Percentiles rank a stretch among this genome's conserved stretches.
phyloP scores from a whole-genome alignment of 2,888 invertebrate genomes.

The Heliconius ethilla region DNA sequence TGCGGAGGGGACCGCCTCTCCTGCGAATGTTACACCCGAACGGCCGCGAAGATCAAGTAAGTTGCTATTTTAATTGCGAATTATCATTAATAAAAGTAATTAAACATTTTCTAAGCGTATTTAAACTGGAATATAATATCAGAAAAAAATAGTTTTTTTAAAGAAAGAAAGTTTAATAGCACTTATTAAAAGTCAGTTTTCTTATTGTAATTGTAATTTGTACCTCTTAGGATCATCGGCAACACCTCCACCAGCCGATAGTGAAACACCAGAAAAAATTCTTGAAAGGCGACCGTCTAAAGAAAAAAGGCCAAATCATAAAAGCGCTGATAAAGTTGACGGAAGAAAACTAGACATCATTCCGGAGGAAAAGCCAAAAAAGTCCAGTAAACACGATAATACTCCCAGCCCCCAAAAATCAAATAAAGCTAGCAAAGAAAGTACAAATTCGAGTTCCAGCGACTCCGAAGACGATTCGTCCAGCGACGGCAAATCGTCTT shows the following conservation, averaged over 20 bases:
- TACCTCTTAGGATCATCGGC: constrained; percentile 65
- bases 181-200: too few species aligned
- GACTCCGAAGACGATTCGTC: constrained; percentile 69
- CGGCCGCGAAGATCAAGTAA: constrained; percentile 47
- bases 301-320: constrained; percentile 66
- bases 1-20: constrained; percentile 54
- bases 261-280: constrained; percentile 68
- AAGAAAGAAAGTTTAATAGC: too few species aligned
- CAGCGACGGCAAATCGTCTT: constrained; percentile 59
- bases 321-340: constrained; percentile 63
- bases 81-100: too few species aligned
- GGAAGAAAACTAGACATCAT: constrained; percentile 65
- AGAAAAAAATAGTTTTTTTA: neutral
- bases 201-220: neutral
- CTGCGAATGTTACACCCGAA: constrained; percentile 50
- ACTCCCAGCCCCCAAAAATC: constrained; percentile 66
- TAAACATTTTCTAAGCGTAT: neutral
- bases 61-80: constrained; percentile 25
- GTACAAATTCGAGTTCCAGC: constrained; percentile 67
- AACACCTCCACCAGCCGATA: constrained; percentile 69
- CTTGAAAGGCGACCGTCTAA: constrained; percentile 62
- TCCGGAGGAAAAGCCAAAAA: constrained; percentile 65
- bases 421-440: constrained; percentile 62
- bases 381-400: constrained; percentile 59
- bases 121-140: neutral